Evolutionary conservation across 1,140 invertebrate species (phyloP).

Genomic region (Vollenhovia emeryi): DNA sequence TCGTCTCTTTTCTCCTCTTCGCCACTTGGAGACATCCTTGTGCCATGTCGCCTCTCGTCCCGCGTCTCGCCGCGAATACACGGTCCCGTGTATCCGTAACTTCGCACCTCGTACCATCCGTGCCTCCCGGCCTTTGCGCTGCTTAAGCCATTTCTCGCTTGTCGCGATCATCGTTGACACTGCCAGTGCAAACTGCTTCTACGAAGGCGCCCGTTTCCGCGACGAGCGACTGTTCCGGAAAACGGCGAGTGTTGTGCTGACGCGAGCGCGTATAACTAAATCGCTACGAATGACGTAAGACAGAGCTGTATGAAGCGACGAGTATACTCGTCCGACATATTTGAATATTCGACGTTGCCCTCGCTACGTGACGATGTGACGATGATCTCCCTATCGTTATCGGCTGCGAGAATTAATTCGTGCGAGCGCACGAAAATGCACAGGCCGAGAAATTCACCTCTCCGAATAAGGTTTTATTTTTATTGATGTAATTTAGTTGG

Average conservation of each 20-base stretch:
- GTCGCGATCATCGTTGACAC: slow-evolving; percentile 61
- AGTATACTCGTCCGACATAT: not conserved
- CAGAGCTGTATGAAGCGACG: not conserved
- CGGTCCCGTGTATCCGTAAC: slow-evolving; percentile 60
- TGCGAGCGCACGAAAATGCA: not conserved
- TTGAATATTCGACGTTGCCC: not conserved
- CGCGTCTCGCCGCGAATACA: not conserved
- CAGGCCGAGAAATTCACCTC: not conserved
- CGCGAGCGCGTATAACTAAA: not conserved
- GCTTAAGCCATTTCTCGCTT: slow-evolving; percentile 49
- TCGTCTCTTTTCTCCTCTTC: not conserved
- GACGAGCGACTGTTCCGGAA: slow-evolving; percentile 27
- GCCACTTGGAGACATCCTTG: slow-evolving; percentile 21
- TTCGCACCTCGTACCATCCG: slow-evolving; percentile 68
- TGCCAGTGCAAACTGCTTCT: slow-evolving; percentile 46
- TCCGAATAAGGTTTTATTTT: not conserved
- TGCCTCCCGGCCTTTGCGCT: slow-evolving; percentile 33
- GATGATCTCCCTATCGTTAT: not conserved
- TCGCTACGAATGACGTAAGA: not conserved
- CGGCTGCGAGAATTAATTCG: not conserved
- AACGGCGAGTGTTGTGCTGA: not conserved
- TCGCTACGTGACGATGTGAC: not conserved
- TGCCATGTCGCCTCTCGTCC: slow-evolving; percentile 40
- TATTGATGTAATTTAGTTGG: not conserved
- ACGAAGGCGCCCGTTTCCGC: slow-evolving; percentile 31